Evolutionary conservation across 92 coral and sea anemone genomes (phyloP), one percentile per base, ranked within the genome.

Genomic region (Diadumene lineata): DNA sequence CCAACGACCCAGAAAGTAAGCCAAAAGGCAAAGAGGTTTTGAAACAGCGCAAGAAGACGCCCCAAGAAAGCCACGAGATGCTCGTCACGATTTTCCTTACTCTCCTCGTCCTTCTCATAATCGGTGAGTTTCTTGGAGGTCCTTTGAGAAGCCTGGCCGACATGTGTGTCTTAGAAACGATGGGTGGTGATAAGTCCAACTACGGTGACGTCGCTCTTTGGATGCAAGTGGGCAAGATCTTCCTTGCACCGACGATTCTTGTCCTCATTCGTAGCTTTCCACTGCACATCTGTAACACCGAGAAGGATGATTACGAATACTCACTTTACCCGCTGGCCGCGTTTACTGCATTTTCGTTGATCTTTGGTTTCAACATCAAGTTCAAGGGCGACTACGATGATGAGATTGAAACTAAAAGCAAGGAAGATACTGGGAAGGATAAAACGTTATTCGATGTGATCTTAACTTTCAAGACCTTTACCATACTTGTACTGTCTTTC

Each of bases 191-290:
- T 22, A 53, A 53, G 18, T 16, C 60, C 18, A 53, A 53, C 60
- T 53, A 53, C 48, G 61, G 58, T 3, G 82, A 77, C 43, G 82
- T 77, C 31, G 82, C 82, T 19, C 67, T 77, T 6, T 77, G 74
- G 74, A 77, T 77, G 82, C 82, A 77, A 58, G 82, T 77, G n/a
- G 82, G 82, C 4, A 77, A 77, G 48, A 77, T 77, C n/a, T 58
- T 77, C 27, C 66, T 77, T 1, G 82, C 82, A 0, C 82, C 82
- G 3, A 31, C 57, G 38, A 77, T 77, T n/a, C 61, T 77, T 17
- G 13, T 77, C 21, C 56, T 77, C n/a, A 77, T 77, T 43, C 70
- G 82, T 16, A 66, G 60, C 62, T 77, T 66, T 38, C 74, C 82
- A 18, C 27, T 77, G 2, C 82, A 77, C 56, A 28, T 67, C 2